Percentiles rank a stretch among this genome's conserved stretches.
Conservation (phyloP, 2,113 vertebrate genomes). For the Telmatochromis brichardi region DNA sequence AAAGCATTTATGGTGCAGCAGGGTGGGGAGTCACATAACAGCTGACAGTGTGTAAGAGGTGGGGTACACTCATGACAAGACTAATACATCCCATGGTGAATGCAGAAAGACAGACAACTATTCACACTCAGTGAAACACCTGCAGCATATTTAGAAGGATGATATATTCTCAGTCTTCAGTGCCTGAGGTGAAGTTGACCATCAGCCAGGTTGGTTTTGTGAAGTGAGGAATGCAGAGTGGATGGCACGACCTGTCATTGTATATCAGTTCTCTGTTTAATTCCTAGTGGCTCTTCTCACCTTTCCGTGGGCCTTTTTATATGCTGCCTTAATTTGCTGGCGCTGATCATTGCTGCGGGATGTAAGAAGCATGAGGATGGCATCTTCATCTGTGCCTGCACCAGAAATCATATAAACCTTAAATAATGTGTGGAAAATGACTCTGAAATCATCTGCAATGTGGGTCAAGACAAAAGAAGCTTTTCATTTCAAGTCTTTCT, state of each 20-base stretch:
- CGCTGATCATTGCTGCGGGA: slow-evolving; percentile 85
- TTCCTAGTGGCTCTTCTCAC: slow-evolving; percentile 58
- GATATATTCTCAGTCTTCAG: neutral
- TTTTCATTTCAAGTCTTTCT: neutral
- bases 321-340: slow-evolving; percentile 81
- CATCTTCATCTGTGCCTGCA: slow-evolving; percentile 89
- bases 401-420: neutral
- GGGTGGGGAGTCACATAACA: neutral
- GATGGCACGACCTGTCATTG: neutral
- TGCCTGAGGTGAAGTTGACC: neutral
- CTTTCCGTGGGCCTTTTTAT: slow-evolving; percentile 87
- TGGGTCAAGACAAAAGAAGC: neutral
- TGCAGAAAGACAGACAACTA: neutral
- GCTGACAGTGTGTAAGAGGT: neutral
- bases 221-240: neutral
- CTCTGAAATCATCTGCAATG: neutral
- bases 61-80: no score
- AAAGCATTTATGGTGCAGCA: neutral
- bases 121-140: neutral
- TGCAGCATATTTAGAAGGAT: neutral
- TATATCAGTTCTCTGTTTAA: neutral
- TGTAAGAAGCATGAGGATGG: slow-evolving; percentile 80
- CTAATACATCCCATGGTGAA: neutral
- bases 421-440: neutral
- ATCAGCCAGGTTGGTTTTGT: neutral